phyloP scores from a whole-genome alignment of 2,797 vertebrate genomes.

The Spinus pinus region DNA sequence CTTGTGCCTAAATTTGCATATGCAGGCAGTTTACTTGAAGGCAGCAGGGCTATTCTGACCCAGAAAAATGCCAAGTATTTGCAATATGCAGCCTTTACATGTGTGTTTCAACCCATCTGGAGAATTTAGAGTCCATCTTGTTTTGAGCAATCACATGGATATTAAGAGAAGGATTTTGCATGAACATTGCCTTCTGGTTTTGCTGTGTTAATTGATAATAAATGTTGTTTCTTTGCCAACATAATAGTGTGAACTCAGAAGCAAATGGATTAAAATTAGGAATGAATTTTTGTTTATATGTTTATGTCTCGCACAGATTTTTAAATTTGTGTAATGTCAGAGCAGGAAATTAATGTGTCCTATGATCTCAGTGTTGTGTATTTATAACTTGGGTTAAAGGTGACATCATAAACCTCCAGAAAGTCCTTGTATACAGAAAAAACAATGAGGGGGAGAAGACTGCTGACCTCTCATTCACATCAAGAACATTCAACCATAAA shows the following conservation, averaged over 20 bases:
- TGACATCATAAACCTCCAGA: conserved; percentile 57
- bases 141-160: not conserved
- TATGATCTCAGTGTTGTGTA: conserved; percentile 42
- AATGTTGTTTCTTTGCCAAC: not conserved
- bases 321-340: conserved; percentile 18
- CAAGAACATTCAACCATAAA: conserved; percentile 45
- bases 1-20: not conserved
- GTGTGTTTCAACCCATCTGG: not conserved
- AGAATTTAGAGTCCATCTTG: not conserved
- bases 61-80: not conserved
- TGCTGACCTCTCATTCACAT: conserved; percentile 59
- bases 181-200: not conserved
- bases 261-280: not conserved
- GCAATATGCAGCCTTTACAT: not conserved
- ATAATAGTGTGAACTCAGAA: not conserved
- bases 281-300: conserved; percentile 1
- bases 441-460: conserved; percentile 54
- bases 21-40: not conserved
- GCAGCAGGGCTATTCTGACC: not conserved
- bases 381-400: conserved; percentile 61
- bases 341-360: conserved; percentile 50
- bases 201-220: not conserved
- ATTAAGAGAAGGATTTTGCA: not conserved
- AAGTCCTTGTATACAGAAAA: conserved; percentile 63
- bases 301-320: not conserved